Evolutionary conservation across 2,797 vertebrate genomes (phyloP), one percentile per base, ranked within the genome.

Genomic region (Galagoides demidoff): DNA sequence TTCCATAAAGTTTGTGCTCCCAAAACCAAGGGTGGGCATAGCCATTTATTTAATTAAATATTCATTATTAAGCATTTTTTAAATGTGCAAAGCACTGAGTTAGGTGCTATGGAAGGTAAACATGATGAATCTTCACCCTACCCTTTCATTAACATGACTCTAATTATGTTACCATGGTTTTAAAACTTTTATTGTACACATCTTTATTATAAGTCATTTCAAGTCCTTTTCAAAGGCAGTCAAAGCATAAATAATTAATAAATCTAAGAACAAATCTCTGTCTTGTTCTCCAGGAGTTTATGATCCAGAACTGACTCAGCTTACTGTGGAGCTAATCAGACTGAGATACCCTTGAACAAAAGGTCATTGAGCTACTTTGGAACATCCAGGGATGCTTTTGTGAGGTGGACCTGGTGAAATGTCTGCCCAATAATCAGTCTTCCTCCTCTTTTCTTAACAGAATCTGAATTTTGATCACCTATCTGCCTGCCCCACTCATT

Each of bases 221-320:
- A n/a, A 92, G 83, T 57, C 27, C 43, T 93, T 91, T 95, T 19
- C n/a, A n/a, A 92, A 94, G 85, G 77, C 57, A 94, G 57, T 82
- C 73, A 93, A 97, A 61, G 73, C 74, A 90, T 93, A 93, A 94
- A 93, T 93, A 94, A 94, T 94, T 90, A 95, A 96, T 89, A 84
- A 76, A 91, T 34, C 81, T 43, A 37, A 74, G 66, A 94, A 82
- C 87, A 95, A 95, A 93, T 94, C 27, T 91, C 92, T 85, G 34
- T 68, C 64, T 82, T 76, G 9, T 74, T 93, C 95, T 96, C 88
- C 76, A 79, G 64, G 34, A 37, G 14, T 94, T 97, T 89, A 95
- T 93, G 87, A 93, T 92, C 77, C 95, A 86, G 89, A 97, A 96
- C 96, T 85, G 96, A 95, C 49, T 95, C 55, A 77, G 20, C 59